Percentiles rank a stretch among this genome's conserved stretches.
phyloP scores from a whole-genome alignment of 2,888 invertebrate species.

The Nomada goodeniana region DNA sequence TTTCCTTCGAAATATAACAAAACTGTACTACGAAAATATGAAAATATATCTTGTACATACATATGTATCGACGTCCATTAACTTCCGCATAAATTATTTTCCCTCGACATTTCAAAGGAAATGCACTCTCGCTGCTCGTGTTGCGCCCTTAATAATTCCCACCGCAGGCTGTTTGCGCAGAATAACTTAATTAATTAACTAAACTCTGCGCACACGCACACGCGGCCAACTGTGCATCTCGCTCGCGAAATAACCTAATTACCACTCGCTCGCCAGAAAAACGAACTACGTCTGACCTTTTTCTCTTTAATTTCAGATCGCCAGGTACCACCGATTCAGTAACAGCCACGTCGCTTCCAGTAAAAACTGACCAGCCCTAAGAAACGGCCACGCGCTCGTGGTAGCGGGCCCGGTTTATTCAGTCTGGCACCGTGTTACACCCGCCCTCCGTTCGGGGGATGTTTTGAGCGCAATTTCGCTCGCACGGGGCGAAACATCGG shows the following conservation, averaged over 20 bases:
- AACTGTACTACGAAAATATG: too few species aligned
- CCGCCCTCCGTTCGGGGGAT: conserved; percentile 57
- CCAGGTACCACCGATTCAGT: conserved; percentile 7
- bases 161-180: too few species aligned
- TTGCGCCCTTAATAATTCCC: too few species aligned
- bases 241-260: not conserved
- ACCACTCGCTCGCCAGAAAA: not conserved
- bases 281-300: not conserved
- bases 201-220: too few species aligned
- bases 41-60: too few species aligned
- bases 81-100: too few species aligned
- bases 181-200: too few species aligned
- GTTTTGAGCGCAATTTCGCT: conserved; percentile 72
- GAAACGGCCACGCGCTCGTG: not conserved
- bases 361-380: not conserved
- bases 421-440: conserved; percentile 22
- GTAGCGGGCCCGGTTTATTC: conserved; percentile 9
- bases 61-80: too few species aligned
- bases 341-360: conserved; percentile 20
- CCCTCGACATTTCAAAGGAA: too few species aligned
- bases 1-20: too few species aligned
- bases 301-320: conserved; percentile 16
- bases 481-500: conserved; percentile 22
- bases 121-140: too few species aligned
- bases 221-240: not conserved